Base-by-base conservation (phyloP, 2,113 vertebrate genomes). In the Australoheros scitulus region DNA sequence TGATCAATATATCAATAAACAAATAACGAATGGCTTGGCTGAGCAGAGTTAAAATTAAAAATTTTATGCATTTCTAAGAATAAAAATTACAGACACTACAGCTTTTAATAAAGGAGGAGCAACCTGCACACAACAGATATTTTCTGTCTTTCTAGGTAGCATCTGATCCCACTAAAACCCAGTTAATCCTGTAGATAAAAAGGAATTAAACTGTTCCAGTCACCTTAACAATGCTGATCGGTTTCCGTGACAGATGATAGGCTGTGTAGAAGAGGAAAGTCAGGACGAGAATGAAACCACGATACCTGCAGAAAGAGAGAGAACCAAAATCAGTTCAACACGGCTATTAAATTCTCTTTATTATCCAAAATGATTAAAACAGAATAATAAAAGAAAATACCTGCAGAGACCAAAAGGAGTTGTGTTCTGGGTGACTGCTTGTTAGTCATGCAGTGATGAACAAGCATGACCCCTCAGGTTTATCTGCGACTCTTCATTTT, bases 221-320 rank as follows among this genome's bases (percentile, higher is more conserved):
- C 87, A 99, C 98, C 97, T 99, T 99, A 41, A 99, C 97, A 0
- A 99, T 96, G 88, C 98, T 99, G 94, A 99, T 98, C 10, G 98
- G 98, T 87, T 99, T 99, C 79, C 98, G 94, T 47, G 98, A 99
- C 78, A 99, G 96, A 92, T 99, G 98, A 84, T 98, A 99, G 59
- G 96, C 96, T 10, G 97, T 96, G 81, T 99, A 99, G 92, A 97
- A 96, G 63, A 99, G 88, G 91, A 99, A 99, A 1, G 98, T 99
- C 61, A 99, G 94, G 9, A 98, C 55, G 32, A 99, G 96, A 3
- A 95, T 97, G 88, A 96, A 96, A 0, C 97, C 95, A 11, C 98
- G 96, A 87, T 98, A 99, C 94, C 98, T 99, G 92, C 43, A 72
- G 1, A 83, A 38, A 70, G 65, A 56, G 58, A 89, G 0, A 85